These are phyloP conservation scores for Coluber constrictor DNA, from an alignment of 2,797 vertebrate genomes.

Conservation along the genomic window DNA sequence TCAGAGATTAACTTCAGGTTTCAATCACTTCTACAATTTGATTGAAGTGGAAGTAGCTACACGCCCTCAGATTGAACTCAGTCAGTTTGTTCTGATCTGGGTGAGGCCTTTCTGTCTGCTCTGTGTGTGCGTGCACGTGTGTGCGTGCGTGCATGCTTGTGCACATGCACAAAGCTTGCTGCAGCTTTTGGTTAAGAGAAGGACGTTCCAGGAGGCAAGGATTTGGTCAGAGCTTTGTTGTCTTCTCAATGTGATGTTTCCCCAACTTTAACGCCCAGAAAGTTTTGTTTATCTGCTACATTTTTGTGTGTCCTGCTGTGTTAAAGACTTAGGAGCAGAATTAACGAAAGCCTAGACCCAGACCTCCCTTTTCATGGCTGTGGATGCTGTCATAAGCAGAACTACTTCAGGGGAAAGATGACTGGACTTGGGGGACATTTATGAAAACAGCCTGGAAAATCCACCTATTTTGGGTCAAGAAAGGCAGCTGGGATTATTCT, in stretches of 20 bases:
- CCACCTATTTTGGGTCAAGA: background rate
- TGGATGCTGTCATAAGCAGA: background rate
- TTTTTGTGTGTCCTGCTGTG: background rate
- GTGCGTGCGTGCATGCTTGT: rapidly evolving
- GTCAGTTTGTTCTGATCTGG: background rate
- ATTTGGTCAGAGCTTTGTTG: background rate
- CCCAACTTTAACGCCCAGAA: background rate
- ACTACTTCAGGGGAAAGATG: background rate
- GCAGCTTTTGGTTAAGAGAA: background rate
- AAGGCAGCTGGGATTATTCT: background rate
- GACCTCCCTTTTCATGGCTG: background rate
- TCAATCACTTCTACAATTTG: background rate
- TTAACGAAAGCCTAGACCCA: background rate
- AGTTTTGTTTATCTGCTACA: background rate
- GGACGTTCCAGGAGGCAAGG: background rate
- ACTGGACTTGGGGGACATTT: background rate
- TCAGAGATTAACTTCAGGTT: background rate
- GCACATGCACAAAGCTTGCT: background rate
- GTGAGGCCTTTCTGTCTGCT: background rate
- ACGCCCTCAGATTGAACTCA: background rate
- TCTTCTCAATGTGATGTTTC: background rate
- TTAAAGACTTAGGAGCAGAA: background rate
- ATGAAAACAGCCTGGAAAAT: background rate
- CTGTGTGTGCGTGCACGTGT: no score
- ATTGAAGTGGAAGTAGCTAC: background rate